Evolutionary conservation across 2,888 invertebrate genomes (phyloP).

Genomic region (Octodonta nipae): DNA sequence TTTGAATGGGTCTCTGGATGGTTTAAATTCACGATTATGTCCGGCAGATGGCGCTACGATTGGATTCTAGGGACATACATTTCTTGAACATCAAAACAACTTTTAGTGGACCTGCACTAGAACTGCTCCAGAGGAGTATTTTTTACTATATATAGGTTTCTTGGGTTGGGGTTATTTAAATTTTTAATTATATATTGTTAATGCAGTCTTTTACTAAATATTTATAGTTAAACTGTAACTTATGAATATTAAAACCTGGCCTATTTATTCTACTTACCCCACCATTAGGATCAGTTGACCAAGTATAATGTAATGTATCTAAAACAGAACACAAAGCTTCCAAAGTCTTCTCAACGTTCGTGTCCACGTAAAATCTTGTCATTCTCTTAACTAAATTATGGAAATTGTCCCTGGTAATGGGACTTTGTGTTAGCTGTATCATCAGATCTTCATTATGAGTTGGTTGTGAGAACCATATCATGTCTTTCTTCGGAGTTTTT

Average conservation of each 20-base stretch:
- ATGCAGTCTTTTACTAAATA: neutral
- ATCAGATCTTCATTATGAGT: constrained; percentile 69
- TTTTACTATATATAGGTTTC: too few species aligned
- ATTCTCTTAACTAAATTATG: constrained; percentile 75
- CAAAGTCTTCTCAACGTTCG: constrained; percentile 52
- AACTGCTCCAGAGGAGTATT: too few species aligned
- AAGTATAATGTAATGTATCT: constrained; percentile 51
- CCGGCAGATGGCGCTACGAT: too few species aligned
- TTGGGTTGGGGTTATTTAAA: too few species aligned
- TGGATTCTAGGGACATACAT: too few species aligned
- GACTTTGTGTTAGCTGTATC: constrained; percentile 43
- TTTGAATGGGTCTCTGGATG: too few species aligned
- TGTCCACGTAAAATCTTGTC: constrained; percentile 82
- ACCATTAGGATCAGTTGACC: constrained; percentile 47
- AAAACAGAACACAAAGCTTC: constrained; percentile 49
- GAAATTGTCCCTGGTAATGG: constrained; percentile 43
- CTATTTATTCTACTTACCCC: constrained; percentile 45
- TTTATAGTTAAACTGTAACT: neutral
- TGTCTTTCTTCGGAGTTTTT: constrained; percentile 23
- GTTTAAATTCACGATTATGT: too few species aligned
- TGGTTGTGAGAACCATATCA: constrained; percentile 74
- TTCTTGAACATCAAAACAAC: too few species aligned
- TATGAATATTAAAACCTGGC: neutral
- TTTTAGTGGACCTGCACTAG: too few species aligned
- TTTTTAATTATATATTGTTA: too few species aligned